Base-by-base conservation (phyloP, 2,888 invertebrate genomes). In the Bhutanitis thaidina region DNA sequence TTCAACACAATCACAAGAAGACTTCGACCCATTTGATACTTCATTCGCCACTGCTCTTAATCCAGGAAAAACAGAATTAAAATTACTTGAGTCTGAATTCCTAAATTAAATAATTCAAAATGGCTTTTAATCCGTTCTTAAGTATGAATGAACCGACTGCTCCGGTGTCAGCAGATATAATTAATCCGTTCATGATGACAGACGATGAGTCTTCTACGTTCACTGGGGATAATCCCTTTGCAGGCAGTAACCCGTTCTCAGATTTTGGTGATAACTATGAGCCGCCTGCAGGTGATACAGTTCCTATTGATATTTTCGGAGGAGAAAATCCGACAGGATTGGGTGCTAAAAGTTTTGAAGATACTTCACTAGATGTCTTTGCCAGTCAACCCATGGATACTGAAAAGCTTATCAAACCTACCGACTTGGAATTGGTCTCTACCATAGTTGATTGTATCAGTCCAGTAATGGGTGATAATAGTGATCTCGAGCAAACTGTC, bases 1-100 rank as follows among this genome's bases (percentile, higher is more conserved):
- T 46, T 60, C 74, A 48, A 56, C 72, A 38, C 75, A 73, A 39
- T 63, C 75, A 16, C 69, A 80, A 43, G 74, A 75, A 29, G 90
- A 91, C 45, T 88, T 93, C 59, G 96, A 96, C 88, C 96, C 96
- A 0, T 96, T 96, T 67, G 96, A 96, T 69, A 96, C 96, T 0
- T 95, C 95, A 3, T 94, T 95, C 63, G 95, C 94, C 0, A 90
- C 90, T 43, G 92, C 93, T 67, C 89, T 96, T 37, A 92, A 92
- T 56, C 95, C 95, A 0, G 95, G 96, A 1, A 93, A 92, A 73
- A 93, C 94, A 0, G 96, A 96, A 77, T 75, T 96, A 0, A 95
- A 94, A 69, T 74, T 95, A 14, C 79, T 96, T 0, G 96, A 96
- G 74, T 94, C 93, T 43, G 95, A 96, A 75, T 88, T 96, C 64